These are phyloP conservation scores for Eretmochelys imbricata DNA, from an alignment of 2,113 vertebrate genomes.

Conservation along the genomic window DNA sequence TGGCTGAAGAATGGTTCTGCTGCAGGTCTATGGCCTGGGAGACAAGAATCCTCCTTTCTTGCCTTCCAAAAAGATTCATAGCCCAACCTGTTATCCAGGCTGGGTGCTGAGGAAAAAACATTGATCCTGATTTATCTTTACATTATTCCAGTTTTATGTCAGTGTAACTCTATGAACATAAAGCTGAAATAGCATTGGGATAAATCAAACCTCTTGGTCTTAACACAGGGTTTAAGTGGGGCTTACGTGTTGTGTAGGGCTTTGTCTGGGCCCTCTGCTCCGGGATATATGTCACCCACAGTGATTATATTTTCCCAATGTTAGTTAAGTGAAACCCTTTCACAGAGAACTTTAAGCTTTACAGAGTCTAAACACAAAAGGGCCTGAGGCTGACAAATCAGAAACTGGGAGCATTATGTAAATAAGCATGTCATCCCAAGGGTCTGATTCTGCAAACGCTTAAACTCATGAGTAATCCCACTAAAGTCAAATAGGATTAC, in stretches of 20 bases:
- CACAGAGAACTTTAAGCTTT: not conserved
- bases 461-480: not conserved
- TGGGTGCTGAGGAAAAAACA: not conserved
- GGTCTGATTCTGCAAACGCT: conserved; percentile 49
- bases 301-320: not conserved
- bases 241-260: not conserved
- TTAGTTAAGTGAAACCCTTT: conserved; percentile 24
- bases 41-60: not conserved
- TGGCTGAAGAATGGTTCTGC: not conserved
- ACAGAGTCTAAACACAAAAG: not conserved
- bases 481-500: not conserved
- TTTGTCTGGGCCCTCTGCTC: not conserved
- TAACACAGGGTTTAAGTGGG: not conserved
- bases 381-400: not conserved
- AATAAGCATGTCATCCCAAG: conserved; percentile 7
- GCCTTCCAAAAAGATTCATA: not conserved
- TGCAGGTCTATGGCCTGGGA: not conserved
- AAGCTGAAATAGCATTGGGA: not conserved
- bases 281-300: not conserved
- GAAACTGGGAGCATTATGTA: conserved; percentile 22
- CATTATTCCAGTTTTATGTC: not conserved
- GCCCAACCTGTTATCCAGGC: not conserved
- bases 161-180: not conserved
- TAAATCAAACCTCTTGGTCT: not conserved
- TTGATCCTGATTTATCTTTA: not conserved